Conservation (phyloP, 2,113 vertebrate genomes). For the Hemiprocne comata region DNA sequence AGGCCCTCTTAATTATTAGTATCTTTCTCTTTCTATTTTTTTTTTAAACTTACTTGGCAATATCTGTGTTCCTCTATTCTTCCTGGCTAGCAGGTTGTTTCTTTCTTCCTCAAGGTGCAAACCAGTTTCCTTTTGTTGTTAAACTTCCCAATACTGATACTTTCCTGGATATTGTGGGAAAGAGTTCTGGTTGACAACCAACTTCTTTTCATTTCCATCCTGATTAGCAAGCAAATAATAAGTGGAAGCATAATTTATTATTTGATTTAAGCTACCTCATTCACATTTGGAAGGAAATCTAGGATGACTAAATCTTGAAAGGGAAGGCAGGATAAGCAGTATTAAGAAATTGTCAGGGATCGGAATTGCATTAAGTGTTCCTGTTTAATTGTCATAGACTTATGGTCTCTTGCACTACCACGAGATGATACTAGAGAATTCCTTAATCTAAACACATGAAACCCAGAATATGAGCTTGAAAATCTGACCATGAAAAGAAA, state of each 20-base stretch:
- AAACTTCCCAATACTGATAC: conserved; percentile 17
- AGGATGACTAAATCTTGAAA: conserved; percentile 52
- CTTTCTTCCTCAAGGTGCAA: conserved; percentile 68
- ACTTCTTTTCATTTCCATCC: conserved; percentile 60
- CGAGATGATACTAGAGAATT: neutral
- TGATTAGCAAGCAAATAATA: conserved; percentile 60
- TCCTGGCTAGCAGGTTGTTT: conserved; percentile 64
- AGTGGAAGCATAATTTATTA: conserved; percentile 52
- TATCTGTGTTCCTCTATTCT: conserved; percentile 27
- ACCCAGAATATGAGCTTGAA: neutral
- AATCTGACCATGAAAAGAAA: neutral
- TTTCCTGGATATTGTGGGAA: conserved; percentile 73
- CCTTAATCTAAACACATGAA: neutral
- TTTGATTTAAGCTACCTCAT: conserved; percentile 55
- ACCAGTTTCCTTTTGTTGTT: conserved; percentile 67
- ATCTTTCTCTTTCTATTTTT: neutral
- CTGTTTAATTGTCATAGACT: neutral
- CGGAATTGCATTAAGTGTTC: neutral
- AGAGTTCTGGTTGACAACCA: conserved; percentile 27
- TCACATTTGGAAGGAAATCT: conserved; percentile 53
- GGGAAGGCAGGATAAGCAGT: conserved; percentile 60
- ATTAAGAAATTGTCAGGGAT: conserved; percentile 48
- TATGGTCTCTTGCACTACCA: neutral
- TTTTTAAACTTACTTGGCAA: conserved; percentile 35
- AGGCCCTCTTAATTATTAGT: conserved; percentile 51